Conservation (phyloP, 2,888 invertebrate genomes). For the Ormyrus rosae region DNA sequence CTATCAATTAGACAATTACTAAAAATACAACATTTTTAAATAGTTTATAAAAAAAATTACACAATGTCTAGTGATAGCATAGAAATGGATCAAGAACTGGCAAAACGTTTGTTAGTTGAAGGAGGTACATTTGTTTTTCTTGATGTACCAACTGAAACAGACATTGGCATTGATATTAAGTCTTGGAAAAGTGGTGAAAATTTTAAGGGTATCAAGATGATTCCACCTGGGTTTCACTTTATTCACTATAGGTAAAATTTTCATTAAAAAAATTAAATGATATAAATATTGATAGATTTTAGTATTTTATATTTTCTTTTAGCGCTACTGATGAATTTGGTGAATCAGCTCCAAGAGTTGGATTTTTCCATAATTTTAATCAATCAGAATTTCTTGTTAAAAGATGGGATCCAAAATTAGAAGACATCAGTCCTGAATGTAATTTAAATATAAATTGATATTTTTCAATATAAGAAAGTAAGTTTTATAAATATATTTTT, state of each 20-base stretch:
- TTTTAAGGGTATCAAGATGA: conserved; percentile 98
- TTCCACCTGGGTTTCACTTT: conserved; percentile 97
- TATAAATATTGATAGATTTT: neutral
- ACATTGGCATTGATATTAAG: conserved; percentile 97
- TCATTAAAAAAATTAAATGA: neutral
- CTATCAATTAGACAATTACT: neutral
- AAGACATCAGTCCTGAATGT: conserved; percentile 82
- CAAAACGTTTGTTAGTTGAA: conserved; percentile 85
- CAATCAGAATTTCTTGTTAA: conserved; percentile 89
- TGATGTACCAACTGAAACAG: conserved; percentile 92
- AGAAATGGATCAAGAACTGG: conserved; percentile 86
- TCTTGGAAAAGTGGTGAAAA: conserved; percentile 93
- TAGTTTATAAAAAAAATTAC: neutral
- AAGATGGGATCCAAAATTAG: conserved; percentile 88
- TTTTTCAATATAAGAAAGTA: neutral
- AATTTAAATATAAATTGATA: conserved; percentile 57
- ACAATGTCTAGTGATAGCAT: conserved; percentile 51
- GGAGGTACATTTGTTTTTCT: conserved; percentile 91
- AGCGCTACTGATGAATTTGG: conserved; percentile 78
- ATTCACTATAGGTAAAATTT: conserved; percentile 86
- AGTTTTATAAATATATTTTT: conserved; percentile 51
- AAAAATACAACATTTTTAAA: neutral
- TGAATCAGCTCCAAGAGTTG: conserved; percentile 81
- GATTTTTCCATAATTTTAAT: conserved; percentile 91
- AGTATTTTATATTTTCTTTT: conserved; percentile 47